Conservation (phyloP, 2,888 invertebrate species). For the Tetropium fuscum region DNA sequence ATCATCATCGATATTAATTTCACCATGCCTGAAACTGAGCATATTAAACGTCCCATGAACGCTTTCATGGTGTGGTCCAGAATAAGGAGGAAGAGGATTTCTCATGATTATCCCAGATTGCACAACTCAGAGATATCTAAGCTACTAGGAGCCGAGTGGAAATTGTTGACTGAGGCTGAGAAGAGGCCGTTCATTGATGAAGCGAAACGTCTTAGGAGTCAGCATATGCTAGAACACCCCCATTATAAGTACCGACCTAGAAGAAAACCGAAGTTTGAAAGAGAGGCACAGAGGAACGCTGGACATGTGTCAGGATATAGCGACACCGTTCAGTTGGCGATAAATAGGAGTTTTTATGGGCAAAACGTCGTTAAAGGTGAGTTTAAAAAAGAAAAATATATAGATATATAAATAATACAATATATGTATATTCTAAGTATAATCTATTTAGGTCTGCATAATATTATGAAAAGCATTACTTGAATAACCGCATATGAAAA, state of each 20-base stretch:
- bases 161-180: slow-evolving; percentile 80
- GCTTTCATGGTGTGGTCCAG: slow-evolving; percentile 92
- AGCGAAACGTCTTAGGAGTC: slow-evolving; percentile 72
- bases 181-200: slow-evolving; percentile 92
- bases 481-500: too few relatives aligned
- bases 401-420: too few relatives aligned
- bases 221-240: slow-evolving; percentile 65
- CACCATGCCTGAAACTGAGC: slow-evolving; percentile 43
- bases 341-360: slow-evolving; percentile 43
- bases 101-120: slow-evolving; percentile 83
- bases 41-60: slow-evolving; percentile 88
- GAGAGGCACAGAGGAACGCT: slow-evolving; percentile 34
- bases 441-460: too few relatives aligned
- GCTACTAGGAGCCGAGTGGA: slow-evolving; percentile 87
- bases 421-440: too few relatives aligned
- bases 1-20: slow-evolving; percentile 17
- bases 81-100: slow-evolving; percentile 84
- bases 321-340: slow-evolving; percentile 36
- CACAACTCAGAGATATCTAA: slow-evolving; percentile 87
- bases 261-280: slow-evolving; percentile 58
- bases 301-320: slow-evolving; percentile 17
- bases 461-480: too few relatives aligned
- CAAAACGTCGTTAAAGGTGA: slow-evolving; percentile 32
- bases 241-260: slow-evolving; percentile 64
- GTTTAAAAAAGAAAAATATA: too few relatives aligned